Conservation (phyloP, 2,888 invertebrate genomes). For the Artemia sinica region DNA sequence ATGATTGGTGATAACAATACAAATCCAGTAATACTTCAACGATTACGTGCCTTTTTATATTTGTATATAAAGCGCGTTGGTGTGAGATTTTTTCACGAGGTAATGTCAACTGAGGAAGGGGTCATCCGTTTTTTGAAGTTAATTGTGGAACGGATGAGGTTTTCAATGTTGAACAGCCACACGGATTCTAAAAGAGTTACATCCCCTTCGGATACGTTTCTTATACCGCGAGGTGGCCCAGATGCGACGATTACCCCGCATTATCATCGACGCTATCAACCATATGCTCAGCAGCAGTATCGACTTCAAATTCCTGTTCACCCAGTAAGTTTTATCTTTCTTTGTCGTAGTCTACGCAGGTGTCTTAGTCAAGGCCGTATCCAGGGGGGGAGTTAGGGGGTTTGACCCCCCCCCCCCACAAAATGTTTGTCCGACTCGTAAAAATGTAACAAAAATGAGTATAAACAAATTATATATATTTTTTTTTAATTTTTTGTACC, state of each 20-base stretch:
- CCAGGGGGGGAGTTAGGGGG: no score
- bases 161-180: background rate
- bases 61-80: background rate
- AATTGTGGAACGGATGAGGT: slow-evolving; percentile 2
- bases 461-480: no score
- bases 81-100: background rate
- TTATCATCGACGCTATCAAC: background rate
- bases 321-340: background rate
- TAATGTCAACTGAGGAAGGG: background rate
- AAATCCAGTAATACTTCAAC: slow-evolving; percentile 2
- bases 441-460: no score
- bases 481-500: no score
- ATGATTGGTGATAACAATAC: slow-evolving; percentile 1
- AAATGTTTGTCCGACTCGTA: no score
- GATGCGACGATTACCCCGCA: background rate
- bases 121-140: background rate
- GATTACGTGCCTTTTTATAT: background rate
- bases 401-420: no score
- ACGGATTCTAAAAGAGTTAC: slow-evolving; percentile 2
- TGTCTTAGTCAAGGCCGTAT: no score
- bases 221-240: slow-evolving; percentile 5
- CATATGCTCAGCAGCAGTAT: background rate
- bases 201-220: background rate
- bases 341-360: no score
- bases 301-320: background rate